Evolutionary conservation across 2,797 vertebrate species (phyloP).

Genomic region (Pseudomugil gertrudae): DNA sequence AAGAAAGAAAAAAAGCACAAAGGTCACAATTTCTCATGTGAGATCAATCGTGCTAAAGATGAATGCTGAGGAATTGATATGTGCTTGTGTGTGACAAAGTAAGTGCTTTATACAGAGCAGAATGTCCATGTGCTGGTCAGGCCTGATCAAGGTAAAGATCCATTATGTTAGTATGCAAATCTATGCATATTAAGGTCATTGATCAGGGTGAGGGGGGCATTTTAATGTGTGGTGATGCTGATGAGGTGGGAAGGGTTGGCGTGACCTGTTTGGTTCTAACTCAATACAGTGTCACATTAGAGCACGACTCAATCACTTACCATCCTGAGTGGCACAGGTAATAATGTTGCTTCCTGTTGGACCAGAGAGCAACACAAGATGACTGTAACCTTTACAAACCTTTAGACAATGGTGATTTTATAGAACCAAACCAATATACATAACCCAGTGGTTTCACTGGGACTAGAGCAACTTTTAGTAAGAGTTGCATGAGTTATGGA

Average conservation of each 20-base stretch:
- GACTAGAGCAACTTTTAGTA: conserved; percentile 1
- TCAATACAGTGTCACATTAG: conserved; percentile 85
- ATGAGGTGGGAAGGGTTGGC: conserved; percentile 80
- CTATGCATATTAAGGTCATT: conserved; percentile 82
- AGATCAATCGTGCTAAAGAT: background rate
- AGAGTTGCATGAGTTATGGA: background rate
- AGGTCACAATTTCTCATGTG: background rate
- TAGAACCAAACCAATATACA: conserved; percentile 6
- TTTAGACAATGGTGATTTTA: conserved; percentile 17
- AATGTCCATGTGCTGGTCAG: conserved; percentile 63
- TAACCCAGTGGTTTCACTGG: conserved; percentile 2
- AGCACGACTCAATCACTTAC: conserved; percentile 82
- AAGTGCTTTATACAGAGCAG: conserved; percentile 49
- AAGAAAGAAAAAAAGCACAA: background rate
- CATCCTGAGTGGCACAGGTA: conserved; percentile 69
- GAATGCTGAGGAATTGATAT: no score
- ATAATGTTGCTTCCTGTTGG: conserved; percentile 69
- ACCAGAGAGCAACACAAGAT: conserved; percentile 49
- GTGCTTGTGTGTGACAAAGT: conserved; percentile 18
- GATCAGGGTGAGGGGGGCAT: conserved; percentile 70
- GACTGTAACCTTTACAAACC: conserved; percentile 62
- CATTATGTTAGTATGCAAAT: conserved; percentile 83
- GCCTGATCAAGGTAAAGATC: conserved; percentile 78
- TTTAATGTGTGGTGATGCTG: conserved; percentile 75
- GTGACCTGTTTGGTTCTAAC: conserved; percentile 83